These are phyloP conservation scores for Protonibea diacanthus DNA, from an alignment of 2,797 vertebrate species.

Conservation along the genomic window DNA sequence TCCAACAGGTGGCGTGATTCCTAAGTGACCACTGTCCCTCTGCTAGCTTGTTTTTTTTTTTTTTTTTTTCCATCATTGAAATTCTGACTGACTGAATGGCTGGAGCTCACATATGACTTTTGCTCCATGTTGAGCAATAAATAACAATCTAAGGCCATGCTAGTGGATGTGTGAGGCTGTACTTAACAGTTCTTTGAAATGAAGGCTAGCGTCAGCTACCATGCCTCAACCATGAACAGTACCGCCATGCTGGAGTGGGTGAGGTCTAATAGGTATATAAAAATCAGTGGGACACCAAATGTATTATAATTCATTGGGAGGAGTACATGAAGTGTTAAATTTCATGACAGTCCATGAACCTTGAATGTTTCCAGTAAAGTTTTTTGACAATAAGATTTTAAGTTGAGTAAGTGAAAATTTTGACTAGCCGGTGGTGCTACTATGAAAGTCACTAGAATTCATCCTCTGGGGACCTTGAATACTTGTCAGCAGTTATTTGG, in stretches of 20 bases:
- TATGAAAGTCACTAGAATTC: neutral
- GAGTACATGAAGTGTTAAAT: too few species aligned
- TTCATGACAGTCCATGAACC: neutral
- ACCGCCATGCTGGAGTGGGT: neutral
- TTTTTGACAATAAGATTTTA: too few species aligned
- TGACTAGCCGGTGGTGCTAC: too few species aligned
- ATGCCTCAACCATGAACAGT: neutral
- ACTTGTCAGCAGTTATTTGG: neutral
- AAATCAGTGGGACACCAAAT: neutral
- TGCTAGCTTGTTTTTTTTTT: conserved; percentile 35
- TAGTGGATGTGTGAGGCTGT: conserved; percentile 7
- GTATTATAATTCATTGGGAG: neutral
- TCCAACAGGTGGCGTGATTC: conserved; percentile 81
- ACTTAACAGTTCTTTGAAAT: neutral
- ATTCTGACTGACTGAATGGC: conserved; percentile 62
- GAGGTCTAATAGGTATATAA: neutral
- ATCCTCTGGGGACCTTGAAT: neutral
- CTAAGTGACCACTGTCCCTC: conserved; percentile 68
- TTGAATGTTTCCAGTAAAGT: neutral
- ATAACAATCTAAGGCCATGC: conserved; percentile 19
- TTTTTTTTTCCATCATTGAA: conserved; percentile 51
- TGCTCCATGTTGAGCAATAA: conserved; percentile 45
- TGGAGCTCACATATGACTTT: conserved; percentile 54
- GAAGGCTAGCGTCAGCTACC: conserved; percentile 1
- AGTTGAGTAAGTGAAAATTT: too few species aligned